These are phyloP conservation scores for Macrotis lagotis DNA, from an alignment of 2,113 vertebrate genomes.

Conservation along the genomic window DNA sequence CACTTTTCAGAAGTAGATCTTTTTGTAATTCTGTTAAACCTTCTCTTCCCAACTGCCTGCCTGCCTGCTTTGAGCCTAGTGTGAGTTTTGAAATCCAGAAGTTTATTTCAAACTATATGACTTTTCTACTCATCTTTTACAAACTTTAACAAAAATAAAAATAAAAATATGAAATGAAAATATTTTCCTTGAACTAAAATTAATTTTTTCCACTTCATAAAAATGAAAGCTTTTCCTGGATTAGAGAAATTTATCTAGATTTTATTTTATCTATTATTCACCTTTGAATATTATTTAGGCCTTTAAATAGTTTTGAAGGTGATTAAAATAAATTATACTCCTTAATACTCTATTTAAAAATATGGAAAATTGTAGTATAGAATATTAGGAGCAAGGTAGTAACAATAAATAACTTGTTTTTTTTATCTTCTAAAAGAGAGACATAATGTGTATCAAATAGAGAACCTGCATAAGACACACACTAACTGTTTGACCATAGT, in stretches of 20 bases:
- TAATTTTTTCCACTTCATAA: neutral
- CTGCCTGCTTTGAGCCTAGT: neutral
- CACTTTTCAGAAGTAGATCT: neutral
- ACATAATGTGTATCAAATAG: neutral
- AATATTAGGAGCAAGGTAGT: neutral
- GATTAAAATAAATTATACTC: neutral
- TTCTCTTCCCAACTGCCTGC: neutral
- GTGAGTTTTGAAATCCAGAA: slow-evolving; percentile 8
- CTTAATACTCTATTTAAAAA: neutral
- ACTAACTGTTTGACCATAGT: neutral
- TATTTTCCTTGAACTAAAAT: neutral
- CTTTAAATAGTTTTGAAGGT: neutral
- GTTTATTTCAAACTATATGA: neutral
- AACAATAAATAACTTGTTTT: neutral
- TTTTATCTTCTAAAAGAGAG: neutral
- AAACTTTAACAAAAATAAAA: slow-evolving; percentile 7
- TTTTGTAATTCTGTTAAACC: neutral
- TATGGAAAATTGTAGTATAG: slow-evolving; percentile 38
- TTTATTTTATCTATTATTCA: neutral
- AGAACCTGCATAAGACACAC: neutral
- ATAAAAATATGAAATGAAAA: neutral
- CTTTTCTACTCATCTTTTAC: neutral
- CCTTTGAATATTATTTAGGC: neutral
- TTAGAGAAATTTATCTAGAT: neutral
- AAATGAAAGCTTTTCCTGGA: neutral